phyloP scores from a whole-genome alignment of 1,140 invertebrate genomes.

The Procambarus virginalis region DNA sequence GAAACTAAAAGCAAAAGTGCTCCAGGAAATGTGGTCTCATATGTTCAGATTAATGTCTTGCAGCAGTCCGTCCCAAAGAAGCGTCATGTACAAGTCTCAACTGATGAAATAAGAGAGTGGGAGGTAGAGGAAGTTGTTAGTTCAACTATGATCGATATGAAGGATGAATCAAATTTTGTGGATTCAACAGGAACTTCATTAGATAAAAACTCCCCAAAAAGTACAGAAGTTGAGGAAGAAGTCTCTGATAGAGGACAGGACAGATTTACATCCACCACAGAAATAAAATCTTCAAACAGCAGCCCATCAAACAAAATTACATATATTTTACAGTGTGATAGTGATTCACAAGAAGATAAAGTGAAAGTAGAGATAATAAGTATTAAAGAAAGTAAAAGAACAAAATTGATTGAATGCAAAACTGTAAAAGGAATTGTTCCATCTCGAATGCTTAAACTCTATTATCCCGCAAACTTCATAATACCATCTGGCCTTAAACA shows the following conservation, averaged over 20 bases:
- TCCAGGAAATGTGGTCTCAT: slow-evolving; percentile 33
- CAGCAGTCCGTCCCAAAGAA: neutral
- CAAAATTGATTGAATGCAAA: slow-evolving; percentile 31
- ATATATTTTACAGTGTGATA: neutral
- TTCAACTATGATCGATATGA: neutral
- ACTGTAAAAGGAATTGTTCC: slow-evolving; percentile 31
- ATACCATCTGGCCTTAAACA: slow-evolving; percentile 31
- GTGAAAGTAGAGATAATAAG: slow-evolving; percentile 48
- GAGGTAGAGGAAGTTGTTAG: neutral
- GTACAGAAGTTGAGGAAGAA: neutral
- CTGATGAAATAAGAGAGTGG: neutral
- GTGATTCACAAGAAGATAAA: slow-evolving; percentile 21
- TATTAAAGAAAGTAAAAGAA: slow-evolving; percentile 18
- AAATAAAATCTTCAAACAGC: neutral
- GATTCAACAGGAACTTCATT: neutral
- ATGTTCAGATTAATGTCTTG: slow-evolving; percentile 48
- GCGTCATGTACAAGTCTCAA: slow-evolving; percentile 25
- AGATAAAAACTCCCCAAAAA: neutral
- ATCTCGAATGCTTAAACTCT: slow-evolving; percentile 27
- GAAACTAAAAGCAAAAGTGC: neutral
- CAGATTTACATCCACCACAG: neutral
- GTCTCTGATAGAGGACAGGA: neutral
- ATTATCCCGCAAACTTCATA: slow-evolving; percentile 34
- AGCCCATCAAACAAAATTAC: neutral
- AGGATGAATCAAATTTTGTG: neutral